A percentile compares a stretch with the other conserved stretches of the same genome.
Evolutionary conservation across 1,140 invertebrate species (phyloP).

Genomic region (Drosophila ambigua): DNA sequence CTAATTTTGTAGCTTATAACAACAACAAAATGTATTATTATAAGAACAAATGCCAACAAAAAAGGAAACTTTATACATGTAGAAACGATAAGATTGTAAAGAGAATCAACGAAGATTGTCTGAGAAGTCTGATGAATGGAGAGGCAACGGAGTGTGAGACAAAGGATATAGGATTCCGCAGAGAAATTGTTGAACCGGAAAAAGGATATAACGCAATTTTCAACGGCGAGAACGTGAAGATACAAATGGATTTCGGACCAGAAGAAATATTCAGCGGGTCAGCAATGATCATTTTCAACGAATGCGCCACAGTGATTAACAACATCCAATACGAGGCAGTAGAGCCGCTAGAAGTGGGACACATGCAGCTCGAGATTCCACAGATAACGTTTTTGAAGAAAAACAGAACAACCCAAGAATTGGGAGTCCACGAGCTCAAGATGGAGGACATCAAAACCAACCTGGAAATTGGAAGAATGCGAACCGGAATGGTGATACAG

Average conservation of each 20-base stretch:
- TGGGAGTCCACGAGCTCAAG: background rate
- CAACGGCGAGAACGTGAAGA: background rate
- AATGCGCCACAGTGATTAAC: background rate
- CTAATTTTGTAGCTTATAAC: background rate
- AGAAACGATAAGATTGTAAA: conserved; percentile 4
- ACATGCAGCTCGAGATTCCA: background rate
- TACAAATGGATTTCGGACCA: background rate
- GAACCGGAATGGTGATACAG: background rate
- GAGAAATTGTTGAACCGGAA: background rate
- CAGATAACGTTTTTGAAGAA: background rate
- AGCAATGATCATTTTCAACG: background rate
- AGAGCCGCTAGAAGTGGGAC: background rate
- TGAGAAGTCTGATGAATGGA: conserved; percentile 1
- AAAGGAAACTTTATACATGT: background rate
- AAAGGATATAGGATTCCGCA: background rate
- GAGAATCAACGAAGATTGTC: background rate
- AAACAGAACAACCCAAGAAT: background rate
- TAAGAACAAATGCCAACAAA: background rate
- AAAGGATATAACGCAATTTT: background rate
- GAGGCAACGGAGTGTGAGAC: background rate
- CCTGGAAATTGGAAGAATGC: background rate
- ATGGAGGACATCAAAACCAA: background rate
- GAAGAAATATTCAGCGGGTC: background rate
- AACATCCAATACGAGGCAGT: background rate
- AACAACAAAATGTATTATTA: background rate